phyloP scores from a whole-genome alignment of 2,113 vertebrate species.

The Lophius piscatorius region DNA sequence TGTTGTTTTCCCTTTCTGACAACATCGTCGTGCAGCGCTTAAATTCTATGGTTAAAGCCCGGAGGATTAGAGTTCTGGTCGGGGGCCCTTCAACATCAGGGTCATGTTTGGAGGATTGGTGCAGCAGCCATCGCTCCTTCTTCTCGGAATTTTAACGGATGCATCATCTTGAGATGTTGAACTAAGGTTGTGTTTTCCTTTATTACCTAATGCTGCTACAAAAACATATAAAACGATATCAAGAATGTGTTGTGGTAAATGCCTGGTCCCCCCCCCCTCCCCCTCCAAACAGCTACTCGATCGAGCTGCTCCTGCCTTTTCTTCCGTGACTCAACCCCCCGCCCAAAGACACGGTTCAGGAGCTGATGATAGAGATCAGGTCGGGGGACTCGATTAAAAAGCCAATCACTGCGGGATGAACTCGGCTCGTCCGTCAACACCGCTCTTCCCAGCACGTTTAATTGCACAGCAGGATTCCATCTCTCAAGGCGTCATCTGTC shows the following conservation, averaged over 20 bases:
- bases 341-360: constrained; percentile 43
- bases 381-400: constrained; percentile 79
- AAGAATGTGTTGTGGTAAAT: too few species aligned
- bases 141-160: neutral
- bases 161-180: neutral
- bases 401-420: constrained; percentile 69
- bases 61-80: too few species aligned
- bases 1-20: too few species aligned
- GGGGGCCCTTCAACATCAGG: too few species aligned
- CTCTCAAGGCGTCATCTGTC: constrained; percentile 52
- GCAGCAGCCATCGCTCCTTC: too few species aligned
- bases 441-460: constrained; percentile 56
- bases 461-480: constrained; percentile 60
- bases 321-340: constrained; percentile 24
- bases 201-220: too few species aligned
- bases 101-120: too few species aligned
- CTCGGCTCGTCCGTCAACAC: constrained; percentile 75
- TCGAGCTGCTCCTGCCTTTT: constrained; percentile 13
- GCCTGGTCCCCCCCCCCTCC: too few species aligned
- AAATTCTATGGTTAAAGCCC: too few species aligned
- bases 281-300: too few species aligned
- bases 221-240: too few species aligned
- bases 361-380: constrained; percentile 69
- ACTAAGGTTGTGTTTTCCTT: neutral
- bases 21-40: too few species aligned